These are phyloP conservation scores for Porites evermanni DNA, from an alignment of 92 coral and sea anemone genomes.

Conservation along the genomic window DNA sequence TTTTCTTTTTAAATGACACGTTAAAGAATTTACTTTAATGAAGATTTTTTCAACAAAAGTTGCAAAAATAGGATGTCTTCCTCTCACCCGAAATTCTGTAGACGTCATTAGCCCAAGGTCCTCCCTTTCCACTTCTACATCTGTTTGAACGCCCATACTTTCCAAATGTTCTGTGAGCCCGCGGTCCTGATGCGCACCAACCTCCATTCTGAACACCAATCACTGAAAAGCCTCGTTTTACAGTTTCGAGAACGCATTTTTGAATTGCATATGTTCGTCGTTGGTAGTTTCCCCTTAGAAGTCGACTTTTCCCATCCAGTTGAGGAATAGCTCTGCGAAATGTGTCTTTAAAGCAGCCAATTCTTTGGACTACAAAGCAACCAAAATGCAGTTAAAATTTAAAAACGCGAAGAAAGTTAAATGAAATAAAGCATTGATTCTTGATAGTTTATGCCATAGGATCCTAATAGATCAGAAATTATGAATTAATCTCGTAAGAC, in stretches of 20 bases:
- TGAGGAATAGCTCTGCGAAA: slow-evolving; percentile 59
- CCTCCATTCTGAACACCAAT: slow-evolving; percentile 44
- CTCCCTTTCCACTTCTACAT: slow-evolving; percentile 41
- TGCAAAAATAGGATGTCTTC: too few relatives aligned
- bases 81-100: slow-evolving; percentile 34
- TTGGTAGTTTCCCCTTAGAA: slow-evolving; percentile 31
- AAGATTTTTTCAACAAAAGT: too few relatives aligned
- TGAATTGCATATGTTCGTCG: slow-evolving; percentile 34
- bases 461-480: too few relatives aligned
- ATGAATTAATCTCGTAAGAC: too few relatives aligned
- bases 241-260: slow-evolving; percentile 30
- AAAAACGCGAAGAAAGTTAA: background rate
- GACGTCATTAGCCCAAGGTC: slow-evolving; percentile 48
- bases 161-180: slow-evolving; percentile 25
- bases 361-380: slow-evolving; percentile 36
- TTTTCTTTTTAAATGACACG: too few relatives aligned
- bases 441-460: too few relatives aligned
- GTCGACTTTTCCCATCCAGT: slow-evolving; percentile 32
- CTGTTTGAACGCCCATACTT: slow-evolving; percentile 44
- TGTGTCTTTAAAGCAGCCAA: slow-evolving; percentile 69
- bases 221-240: slow-evolving; percentile 20
- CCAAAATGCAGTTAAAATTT: background rate
- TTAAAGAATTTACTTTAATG: too few relatives aligned
- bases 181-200: slow-evolving; percentile 53
- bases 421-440: too few relatives aligned